phyloP scores from a whole-genome alignment of 2,888 invertebrate genomes.

The Meiosimyza platycephala region DNA sequence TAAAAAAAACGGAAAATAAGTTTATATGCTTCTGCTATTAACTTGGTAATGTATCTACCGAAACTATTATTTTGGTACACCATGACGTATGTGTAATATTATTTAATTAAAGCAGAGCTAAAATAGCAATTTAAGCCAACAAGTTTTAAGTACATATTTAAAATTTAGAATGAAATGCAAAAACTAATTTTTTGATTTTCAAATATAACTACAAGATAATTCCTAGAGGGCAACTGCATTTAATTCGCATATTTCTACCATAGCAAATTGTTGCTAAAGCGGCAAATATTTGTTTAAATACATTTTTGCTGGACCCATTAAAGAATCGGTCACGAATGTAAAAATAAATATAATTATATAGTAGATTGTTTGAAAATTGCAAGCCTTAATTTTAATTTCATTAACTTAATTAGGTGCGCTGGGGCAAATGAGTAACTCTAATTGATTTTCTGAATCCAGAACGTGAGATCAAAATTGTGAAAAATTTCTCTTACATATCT shows the following conservation, averaged over 20 bases:
- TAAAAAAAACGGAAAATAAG: no score
- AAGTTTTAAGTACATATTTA: no score
- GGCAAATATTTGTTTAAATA: conserved; percentile 23
- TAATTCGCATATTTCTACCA: neutral
- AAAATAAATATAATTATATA: conserved; percentile 18
- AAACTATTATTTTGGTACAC: no score
- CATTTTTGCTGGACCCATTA: neutral
- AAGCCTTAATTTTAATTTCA: conserved; percentile 11
- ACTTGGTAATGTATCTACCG: no score
- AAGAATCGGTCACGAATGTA: conserved; percentile 21
- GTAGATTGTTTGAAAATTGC: neutral
- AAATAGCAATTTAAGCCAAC: no score
- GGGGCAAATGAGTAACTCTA: conserved; percentile 30
- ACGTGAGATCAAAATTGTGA: neutral
- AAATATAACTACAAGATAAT: no score
- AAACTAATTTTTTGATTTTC: no score
- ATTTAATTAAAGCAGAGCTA: no score
- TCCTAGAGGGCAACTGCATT: no score
- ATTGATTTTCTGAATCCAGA: neutral
- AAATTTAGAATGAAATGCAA: no score
- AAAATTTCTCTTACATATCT: neutral
- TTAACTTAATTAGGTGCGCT: conserved; percentile 33
- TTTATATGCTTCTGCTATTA: no score
- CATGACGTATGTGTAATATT: no score
- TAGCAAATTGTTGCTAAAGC: conserved; percentile 11